A percentile compares a stretch with the other conserved stretches of the same genome.
These are phyloP conservation scores for Okamejei kenojei DNA, from an alignment of 2,797 vertebrate genomes.

Conservation along the genomic window DNA sequence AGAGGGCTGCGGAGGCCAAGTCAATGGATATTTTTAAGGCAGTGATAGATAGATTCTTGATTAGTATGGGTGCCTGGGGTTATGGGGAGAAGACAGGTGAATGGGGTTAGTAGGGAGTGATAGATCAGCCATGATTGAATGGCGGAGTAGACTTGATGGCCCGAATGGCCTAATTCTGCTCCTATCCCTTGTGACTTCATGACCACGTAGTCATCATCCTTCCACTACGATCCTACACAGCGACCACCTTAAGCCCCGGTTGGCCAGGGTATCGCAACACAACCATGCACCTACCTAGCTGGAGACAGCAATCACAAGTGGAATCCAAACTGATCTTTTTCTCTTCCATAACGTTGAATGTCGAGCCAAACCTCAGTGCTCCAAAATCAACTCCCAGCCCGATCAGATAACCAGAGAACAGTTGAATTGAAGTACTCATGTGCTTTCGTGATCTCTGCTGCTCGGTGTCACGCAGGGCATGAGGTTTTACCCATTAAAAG, in stretches of 20 bases:
- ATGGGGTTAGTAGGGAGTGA: too few species aligned
- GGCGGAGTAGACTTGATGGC: too few species aligned
- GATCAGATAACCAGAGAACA: not conserved
- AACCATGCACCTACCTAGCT: not conserved
- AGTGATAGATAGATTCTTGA: too few species aligned
- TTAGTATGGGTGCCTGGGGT: too few species aligned
- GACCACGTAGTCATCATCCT: not conserved
- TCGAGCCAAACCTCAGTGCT: not conserved
- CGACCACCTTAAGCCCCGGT: not conserved
- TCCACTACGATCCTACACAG: not conserved
- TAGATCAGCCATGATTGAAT: too few species aligned
- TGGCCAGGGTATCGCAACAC: not conserved
- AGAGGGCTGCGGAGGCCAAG: too few species aligned
- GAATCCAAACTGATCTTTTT: not conserved
- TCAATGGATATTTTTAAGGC: too few species aligned
- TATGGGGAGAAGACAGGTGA: too few species aligned
- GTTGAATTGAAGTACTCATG: not conserved
- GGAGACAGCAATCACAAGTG: not conserved
- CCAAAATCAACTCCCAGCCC: not conserved
- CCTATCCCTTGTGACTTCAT: too few species aligned
- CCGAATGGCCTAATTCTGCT: too few species aligned
- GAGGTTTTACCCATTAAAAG: not conserved
- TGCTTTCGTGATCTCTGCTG: not conserved
- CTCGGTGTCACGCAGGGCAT: constrained; percentile 19
- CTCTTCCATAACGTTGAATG: not conserved